Base-by-base conservation (phyloP, 2,888 invertebrate genomes). In the Nudaria mundana region DNA sequence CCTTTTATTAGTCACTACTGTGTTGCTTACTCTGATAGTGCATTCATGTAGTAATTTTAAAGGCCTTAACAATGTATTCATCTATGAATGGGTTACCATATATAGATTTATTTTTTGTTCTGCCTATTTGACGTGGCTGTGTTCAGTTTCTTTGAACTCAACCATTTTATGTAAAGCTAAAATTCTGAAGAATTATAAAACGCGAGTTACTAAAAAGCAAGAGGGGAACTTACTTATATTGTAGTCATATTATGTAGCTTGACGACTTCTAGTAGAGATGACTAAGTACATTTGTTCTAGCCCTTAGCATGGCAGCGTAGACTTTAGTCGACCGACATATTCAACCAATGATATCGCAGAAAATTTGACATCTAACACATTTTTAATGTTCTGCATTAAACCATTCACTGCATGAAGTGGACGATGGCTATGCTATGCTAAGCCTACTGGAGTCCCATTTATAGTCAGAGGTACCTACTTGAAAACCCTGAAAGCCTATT, bases 1-100 rank as follows among this genome's bases (percentile, higher is more conserved):
- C 56, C 62, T 65, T 70, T 70, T 70, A 71, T 72, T 68, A 64
- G 56, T 44, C 39, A 60, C 63, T 63, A 66, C 56, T 56, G 53
- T 56, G 68, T 66, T 61, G 66, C 64, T 50, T 48, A 45, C 55
- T 57, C 50, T 46, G 56, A 63, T 63, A 56, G 47, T 46, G 36
- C 40, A 56, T 57, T 54, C 46, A 50, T 40, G 43, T 37, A 48
- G 51, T 53, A 43, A 46, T 58, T 54, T 54, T 46, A 50, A 63
- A 51, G 55, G 36, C 25, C 35, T 24, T 34, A 37, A 48, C 47
- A 48, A 37, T 42, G 46, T 46, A 42, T 46, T 40, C 29, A 23
- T 18, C 29, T 39, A 39, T 29, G 42, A 42, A 38, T 46, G 36
- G 33, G 22, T 41, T 30, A 15, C 12, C 14, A 31, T 31, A 28